phyloP scores from a whole-genome alignment of 1,140 invertebrate species.

The Drosophila ogumai region DNA sequence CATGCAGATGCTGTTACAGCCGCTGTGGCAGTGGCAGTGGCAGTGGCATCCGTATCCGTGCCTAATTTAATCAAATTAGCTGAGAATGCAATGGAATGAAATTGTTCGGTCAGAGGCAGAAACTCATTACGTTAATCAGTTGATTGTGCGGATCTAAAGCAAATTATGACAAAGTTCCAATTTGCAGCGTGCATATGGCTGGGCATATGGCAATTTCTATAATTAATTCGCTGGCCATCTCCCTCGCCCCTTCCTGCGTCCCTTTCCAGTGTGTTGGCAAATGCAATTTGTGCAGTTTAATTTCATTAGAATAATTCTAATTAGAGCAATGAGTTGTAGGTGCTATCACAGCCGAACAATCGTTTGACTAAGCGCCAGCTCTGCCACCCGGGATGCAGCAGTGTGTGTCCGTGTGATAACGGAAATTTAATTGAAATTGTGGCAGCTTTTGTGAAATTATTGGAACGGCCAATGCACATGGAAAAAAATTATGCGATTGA shows the following conservation, averaged over 20 bases:
- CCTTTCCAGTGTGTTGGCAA: constrained; percentile 2
- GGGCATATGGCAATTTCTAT: constrained; percentile 62
- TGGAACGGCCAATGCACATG: constrained; percentile 48
- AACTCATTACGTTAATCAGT: constrained; percentile 73
- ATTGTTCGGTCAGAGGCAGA: constrained; percentile 38
- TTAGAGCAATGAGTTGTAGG: constrained; percentile 71
- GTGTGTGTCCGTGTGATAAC: constrained; percentile 64
- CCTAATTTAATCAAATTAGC: constrained; percentile 82
- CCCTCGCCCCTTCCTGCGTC: not conserved
- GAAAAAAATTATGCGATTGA: not conserved
- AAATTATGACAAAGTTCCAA: constrained; percentile 73
- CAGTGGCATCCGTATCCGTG: constrained; percentile 31
- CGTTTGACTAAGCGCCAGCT: constrained; percentile 35
- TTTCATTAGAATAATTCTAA: constrained; percentile 85
- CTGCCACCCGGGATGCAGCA: constrained; percentile 14
- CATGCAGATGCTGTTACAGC: constrained; percentile 39
- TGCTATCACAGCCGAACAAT: constrained; percentile 60
- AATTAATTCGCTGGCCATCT: constrained; percentile 60
- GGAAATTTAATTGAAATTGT: constrained; percentile 81
- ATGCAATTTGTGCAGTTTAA: constrained; percentile 79
- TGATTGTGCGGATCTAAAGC: constrained; percentile 65
- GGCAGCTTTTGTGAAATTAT: constrained; percentile 75
- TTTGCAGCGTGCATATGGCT: constrained; percentile 26
- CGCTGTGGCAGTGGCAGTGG: constrained; percentile 14
- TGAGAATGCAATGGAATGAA: constrained; percentile 62